phyloP scores from a whole-genome alignment of 2,888 invertebrate species.

The Xestia ashworthii region DNA sequence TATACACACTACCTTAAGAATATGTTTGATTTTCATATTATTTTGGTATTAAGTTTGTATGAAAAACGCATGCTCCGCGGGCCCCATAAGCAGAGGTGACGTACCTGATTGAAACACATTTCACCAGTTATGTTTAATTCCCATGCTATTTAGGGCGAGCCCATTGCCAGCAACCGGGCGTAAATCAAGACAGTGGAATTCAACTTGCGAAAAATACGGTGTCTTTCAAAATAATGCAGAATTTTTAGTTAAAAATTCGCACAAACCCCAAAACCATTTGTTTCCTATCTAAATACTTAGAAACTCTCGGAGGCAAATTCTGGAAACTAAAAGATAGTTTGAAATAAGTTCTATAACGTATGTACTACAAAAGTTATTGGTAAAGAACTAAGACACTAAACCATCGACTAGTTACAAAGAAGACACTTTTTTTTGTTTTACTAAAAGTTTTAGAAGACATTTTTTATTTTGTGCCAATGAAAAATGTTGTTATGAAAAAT shows the following conservation, averaged over 20 bases:
- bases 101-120: too few species aligned
- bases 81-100: too few species aligned
- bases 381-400: constrained; percentile 39
- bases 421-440: constrained; percentile 54
- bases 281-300: constrained; percentile 66
- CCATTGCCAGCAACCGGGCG: too few species aligned
- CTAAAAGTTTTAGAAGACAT: constrained; percentile 52
- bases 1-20: too few species aligned
- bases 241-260: constrained; percentile 39
- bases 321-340: constrained; percentile 46
- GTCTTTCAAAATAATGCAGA: neutral
- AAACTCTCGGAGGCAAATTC: constrained; percentile 56
- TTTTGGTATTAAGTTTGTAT: too few species aligned
- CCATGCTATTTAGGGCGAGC: too few species aligned
- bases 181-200: neutral
- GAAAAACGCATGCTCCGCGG: too few species aligned
- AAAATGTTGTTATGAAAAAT: neutral
- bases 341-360: constrained; percentile 39
- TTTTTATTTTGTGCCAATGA: constrained; percentile 59
- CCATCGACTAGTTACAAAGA: constrained; percentile 44
- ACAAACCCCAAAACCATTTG: constrained; percentile 57
- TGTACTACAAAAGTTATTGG: constrained; percentile 37
- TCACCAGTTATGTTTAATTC: too few species aligned
- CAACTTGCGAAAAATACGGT: neutral
- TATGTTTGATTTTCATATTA: too few species aligned